phyloP scores from a whole-genome alignment of 2,113 vertebrate genomes.

The Leucoraja erinaceus region DNA sequence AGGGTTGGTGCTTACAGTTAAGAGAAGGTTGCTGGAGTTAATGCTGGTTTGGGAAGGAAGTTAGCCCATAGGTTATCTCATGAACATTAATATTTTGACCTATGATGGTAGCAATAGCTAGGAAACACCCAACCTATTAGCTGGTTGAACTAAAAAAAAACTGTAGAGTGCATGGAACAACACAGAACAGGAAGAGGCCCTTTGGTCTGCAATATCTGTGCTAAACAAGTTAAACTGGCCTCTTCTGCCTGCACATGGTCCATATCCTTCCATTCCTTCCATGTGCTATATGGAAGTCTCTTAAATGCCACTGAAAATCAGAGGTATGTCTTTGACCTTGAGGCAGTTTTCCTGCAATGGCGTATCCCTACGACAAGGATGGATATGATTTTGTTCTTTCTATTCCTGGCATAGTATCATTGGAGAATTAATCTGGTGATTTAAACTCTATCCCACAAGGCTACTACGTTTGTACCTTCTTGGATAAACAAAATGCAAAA shows the following conservation, averaged over 20 bases:
- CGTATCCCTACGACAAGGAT: not conserved
- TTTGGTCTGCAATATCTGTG: too few relatives aligned
- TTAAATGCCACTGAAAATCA: not conserved
- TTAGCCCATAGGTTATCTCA: not conserved
- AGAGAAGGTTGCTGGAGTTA: not conserved
- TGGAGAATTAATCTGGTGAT: not conserved
- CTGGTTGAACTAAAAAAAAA: not conserved
- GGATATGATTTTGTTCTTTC: slow-evolving; percentile 7
- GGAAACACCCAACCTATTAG: not conserved
- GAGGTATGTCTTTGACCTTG: not conserved
- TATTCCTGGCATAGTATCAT: too few relatives aligned
- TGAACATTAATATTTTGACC: not conserved
- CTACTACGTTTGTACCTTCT: not conserved
- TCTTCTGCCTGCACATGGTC: too few relatives aligned
- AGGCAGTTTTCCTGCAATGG: not conserved
- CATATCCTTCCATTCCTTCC: too few relatives aligned
- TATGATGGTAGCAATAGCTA: too few relatives aligned
- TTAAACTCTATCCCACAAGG: not conserved
- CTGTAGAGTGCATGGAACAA: not conserved
- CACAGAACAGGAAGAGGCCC: too few relatives aligned
- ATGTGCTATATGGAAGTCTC: not conserved
- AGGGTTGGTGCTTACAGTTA: too few relatives aligned
- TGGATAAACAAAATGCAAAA: not conserved
- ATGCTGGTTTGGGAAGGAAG: not conserved
- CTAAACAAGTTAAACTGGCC: too few relatives aligned